Base-by-base conservation (phyloP, 1,140 invertebrate species). In the Zaprionus tsacasi region DNA sequence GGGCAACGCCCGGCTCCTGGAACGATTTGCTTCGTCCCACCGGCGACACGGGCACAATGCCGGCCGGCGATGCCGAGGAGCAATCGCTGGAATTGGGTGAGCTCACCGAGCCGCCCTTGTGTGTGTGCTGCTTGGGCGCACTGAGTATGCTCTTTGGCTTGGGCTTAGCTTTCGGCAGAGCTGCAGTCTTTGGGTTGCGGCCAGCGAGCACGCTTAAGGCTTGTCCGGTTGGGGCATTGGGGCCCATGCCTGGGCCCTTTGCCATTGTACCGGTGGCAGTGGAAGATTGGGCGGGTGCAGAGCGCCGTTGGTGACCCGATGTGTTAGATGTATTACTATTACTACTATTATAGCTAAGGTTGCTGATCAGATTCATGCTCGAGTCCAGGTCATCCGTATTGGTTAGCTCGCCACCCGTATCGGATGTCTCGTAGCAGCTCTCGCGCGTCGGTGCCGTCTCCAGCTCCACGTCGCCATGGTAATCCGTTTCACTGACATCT, bases 301-400 rank as follows among this genome's bases (percentile, higher is more conserved):
- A 67, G 6, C 86, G 75, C 21, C 17, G n/a, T 4, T 77, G 74
- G 35, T 80, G 81, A 70, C 88, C 77, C 38, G 79, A 86, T 70
- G 83, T 82, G 58, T 88, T 89, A 76, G 79, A 86, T 59, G 83
- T 79, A 56, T 88, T 89, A 89, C 88, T 92, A 85, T 92, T 92
- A 91, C 91, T 92, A 91, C 91, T 92, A 91, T 92, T 92, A 92
- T 81, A 92, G 88, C 91, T 92, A 81, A 92, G 82, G 76, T 92
- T 92, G 86, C 91, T 92, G 55, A 91, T 90, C 55, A 92, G 75
- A 71, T 92, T 92, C 70, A 90, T 78, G 65, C 91, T 92, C 27
- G 91, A 92, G 77, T 92, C 85, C 45, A 90, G 81, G 15, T 91
- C 88, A 21, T 92, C 91, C n/a, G 88, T 91, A 43, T 90, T 90